A percentile compares a stretch with the other conserved stretches of the same genome.
Conservation (phyloP, 2,113 vertebrate species). For the Charadrius vociferus region DNA sequence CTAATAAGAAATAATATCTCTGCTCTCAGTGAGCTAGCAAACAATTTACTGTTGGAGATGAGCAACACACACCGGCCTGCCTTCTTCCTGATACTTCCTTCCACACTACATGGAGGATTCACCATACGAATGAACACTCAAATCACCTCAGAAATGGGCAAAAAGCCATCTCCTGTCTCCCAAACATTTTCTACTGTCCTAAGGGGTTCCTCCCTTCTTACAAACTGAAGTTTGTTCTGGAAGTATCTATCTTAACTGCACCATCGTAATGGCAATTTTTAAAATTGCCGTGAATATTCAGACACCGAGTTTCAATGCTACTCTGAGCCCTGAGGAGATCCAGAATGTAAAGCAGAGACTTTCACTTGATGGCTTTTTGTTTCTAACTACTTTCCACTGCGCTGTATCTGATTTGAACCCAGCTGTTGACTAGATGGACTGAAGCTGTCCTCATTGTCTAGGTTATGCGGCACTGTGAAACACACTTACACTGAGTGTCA, state of each 20-base stretch:
- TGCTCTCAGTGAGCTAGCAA: background rate
- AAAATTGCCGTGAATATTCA: background rate
- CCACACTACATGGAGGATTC: background rate
- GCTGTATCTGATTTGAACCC: background rate
- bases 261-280: background rate
- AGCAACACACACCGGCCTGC: background rate
- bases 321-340: background rate
- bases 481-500: accelerated
- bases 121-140: background rate
- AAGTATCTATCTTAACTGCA: background rate
- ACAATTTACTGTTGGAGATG: background rate
- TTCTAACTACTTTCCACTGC: background rate
- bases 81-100: background rate
- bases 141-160: background rate
- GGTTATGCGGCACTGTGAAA: background rate
- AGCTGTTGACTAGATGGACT: background rate
- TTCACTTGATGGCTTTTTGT: background rate
- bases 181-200: background rate
- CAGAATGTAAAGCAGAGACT: background rate
- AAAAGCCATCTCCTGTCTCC: background rate
- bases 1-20: background rate
- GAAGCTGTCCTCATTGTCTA: background rate
- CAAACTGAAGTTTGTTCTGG: background rate
- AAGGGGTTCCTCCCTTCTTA: background rate
- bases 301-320: background rate